Evolutionary conservation across 2,113 vertebrate genomes (phyloP), one percentile per base, ranked within the genome.

Genomic region (Crotalus viridis): DNA sequence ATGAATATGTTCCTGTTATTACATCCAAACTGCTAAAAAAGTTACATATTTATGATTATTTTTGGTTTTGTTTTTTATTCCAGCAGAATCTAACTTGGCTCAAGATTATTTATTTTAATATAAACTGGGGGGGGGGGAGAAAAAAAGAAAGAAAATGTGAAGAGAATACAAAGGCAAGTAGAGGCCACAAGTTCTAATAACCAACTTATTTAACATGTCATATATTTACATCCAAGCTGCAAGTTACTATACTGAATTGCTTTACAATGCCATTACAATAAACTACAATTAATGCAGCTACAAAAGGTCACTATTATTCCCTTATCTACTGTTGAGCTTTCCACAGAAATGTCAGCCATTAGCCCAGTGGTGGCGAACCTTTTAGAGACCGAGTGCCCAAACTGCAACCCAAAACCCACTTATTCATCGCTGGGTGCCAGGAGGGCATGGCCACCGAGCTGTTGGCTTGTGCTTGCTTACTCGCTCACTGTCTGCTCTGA

Each of bases 221-320:
- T 95, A 96, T n/a, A 96, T 96, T 96, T 96, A 89, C 95, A 97
- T 91, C 96, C 94, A 87, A 89, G 93, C 92, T 95, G 95, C 86
- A 95, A 95, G 91, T 95, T 96, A 90, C 96, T 93, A 93, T 96
- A 94, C 85, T 2, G 4, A 43, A 56, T 86, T 93, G 51, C 91
- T 95, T 91, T 91, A 74, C 94, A 52, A n/a, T 93, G 90, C 69
- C 89, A 92, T 51, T 57, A 5, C 74, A 91, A 89, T 43, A 46
- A 51, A 57, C 10, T 3, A 26, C 19, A 24, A 43, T 39, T 43
- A 89, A 43, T 59, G 15, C 4, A 46, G 55, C 24, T 89, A 46
- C 28, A 13, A 39, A 89, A 28, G 33, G 39, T 59, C 55, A 89
- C 4, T 43, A 13, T 43, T 57, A n/a, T 55, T 39, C 10, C 3